A percentile compares a stretch with the other conserved stretches of the same genome.
Conservation (phyloP, 2,113 vertebrate species). For the Ceratotherium simum region DNA sequence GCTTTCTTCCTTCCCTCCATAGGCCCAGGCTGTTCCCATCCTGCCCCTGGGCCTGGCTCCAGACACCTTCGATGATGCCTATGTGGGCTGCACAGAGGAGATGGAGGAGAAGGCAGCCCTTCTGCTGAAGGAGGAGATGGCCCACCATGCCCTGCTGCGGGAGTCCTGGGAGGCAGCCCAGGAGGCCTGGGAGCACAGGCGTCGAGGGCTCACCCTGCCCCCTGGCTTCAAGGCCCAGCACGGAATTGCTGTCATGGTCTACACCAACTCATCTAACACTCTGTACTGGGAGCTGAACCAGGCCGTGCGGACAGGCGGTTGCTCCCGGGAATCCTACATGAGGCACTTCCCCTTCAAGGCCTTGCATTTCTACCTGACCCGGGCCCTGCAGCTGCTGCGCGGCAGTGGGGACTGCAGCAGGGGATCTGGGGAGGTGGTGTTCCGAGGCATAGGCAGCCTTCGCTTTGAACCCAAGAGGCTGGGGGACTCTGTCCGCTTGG, state of each 20-base stretch:
- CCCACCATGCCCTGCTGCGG: constrained; percentile 26
- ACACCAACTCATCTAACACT: constrained; percentile 80
- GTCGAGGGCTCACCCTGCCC: constrained; percentile 51
- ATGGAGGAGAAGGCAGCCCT: constrained; percentile 74
- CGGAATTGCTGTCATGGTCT: constrained; percentile 77
- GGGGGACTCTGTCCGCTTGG: constrained; percentile 74
- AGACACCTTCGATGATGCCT: constrained; percentile 83
- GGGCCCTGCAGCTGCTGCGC: constrained; percentile 75
- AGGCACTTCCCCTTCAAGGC: constrained; percentile 82
- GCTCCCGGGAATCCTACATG: constrained; percentile 80
- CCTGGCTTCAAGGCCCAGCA: constrained; percentile 77
- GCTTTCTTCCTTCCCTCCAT: constrained; percentile 18
- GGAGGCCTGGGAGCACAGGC: constrained; percentile 62
- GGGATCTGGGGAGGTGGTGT: constrained; percentile 58
- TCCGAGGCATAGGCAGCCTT: constrained; percentile 70
- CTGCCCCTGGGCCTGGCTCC: constrained; percentile 75
- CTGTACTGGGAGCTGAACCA: constrained; percentile 80
- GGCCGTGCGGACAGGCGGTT: constrained; percentile 64
- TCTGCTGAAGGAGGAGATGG: constrained; percentile 77
- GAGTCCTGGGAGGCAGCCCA: constrained; percentile 76
- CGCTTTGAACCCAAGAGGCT: constrained; percentile 66
- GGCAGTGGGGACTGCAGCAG: constrained; percentile 48
- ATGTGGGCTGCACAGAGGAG: constrained; percentile 74
- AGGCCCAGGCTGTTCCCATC: constrained; percentile 70
- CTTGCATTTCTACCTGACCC: constrained; percentile 83